Percentiles rank a stretch among this genome's conserved stretches.
Conservation (phyloP, 2,888 invertebrate genomes). For the Cataglyphis rosenhaueri region DNA sequence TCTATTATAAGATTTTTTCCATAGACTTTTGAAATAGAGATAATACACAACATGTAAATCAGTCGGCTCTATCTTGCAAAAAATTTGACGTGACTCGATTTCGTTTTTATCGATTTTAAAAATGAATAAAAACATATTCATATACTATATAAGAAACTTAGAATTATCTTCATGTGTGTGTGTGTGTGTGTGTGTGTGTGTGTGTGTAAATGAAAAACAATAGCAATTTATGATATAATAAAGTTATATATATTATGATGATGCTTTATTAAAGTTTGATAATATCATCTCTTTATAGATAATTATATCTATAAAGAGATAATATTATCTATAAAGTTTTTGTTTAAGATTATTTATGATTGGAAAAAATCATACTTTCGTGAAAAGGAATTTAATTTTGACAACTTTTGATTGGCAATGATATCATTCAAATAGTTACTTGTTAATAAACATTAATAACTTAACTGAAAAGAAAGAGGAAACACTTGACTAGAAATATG, state of each 20-base stretch:
- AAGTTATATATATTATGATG: no score
- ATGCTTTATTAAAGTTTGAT: neutral
- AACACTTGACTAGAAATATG: neutral
- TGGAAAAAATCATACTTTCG: neutral
- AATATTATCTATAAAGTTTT: no score
- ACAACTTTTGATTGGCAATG: neutral
- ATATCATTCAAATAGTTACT: neutral
- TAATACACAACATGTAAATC: neutral
- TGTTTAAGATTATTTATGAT: neutral
- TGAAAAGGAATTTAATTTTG: conserved; percentile 15
- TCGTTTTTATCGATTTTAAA: conserved; percentile 15
- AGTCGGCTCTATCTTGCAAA: neutral
- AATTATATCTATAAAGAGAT: no score
- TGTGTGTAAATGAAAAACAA: neutral
- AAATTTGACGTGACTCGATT: conserved; percentile 1
- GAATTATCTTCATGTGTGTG: neutral
- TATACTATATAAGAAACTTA: neutral
- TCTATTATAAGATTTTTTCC: neutral
- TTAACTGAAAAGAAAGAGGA: neutral
- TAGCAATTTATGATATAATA: no score
- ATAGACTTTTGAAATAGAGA: neutral
- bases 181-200: neutral
- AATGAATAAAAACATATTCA: conserved; percentile 9
- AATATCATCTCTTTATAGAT: neutral
- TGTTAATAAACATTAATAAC: conserved; percentile 9